Base-by-base conservation (phyloP, 1,140 invertebrate species). In the Caenorhabditis inopinata region DNA sequence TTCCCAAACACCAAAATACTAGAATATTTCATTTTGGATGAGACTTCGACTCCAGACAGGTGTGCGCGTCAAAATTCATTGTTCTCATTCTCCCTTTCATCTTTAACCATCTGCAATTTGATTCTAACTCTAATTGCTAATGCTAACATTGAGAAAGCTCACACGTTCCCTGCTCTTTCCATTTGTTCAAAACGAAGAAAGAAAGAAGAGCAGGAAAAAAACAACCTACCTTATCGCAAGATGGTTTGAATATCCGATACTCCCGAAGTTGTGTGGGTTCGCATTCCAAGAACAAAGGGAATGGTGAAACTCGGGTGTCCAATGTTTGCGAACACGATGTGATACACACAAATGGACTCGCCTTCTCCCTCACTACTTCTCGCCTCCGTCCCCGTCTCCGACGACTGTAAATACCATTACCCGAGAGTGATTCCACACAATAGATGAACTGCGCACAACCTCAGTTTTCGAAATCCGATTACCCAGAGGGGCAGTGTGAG, bases 341-440 rank as follows among this genome's bases (percentile, higher is more conserved):
- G 58, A 68, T 68, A 68, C 58, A 68, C 58, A 68, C 58, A 68
- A 68, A 68, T 68, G 58, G 58, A 68, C 58, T 68, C 58, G 58
- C 38, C 58, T 68, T 68, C n/a, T 23, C 25, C 25, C 0, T 38
- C 32, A 11, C 58, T 68, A 68, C 58, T 68, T 68, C 32, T 68
- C 58, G 58, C 58, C 58, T 68, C 32, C 58, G 4, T 38, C 32
- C 16, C 38, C 38, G 14, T 38, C 23, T 23, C 58, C 58, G 58
- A 2, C 58, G 58, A 68, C 58, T 68, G 58, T 68, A 68, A 68
- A 68, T 68, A 68, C 58, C 58, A 68, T 68, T 68, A 68, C 58
- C 58, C 58, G 58, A 68, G 58, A 68, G 58, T 68, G 58, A 68
- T 68, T 68, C 58, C 32, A 35, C 32, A 68, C 58, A 68, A 68